Evolutionary conservation across 2,888 invertebrate genomes (phyloP), one percentile per base, ranked within the genome.

Genomic region (Xestia c-nigrum): DNA sequence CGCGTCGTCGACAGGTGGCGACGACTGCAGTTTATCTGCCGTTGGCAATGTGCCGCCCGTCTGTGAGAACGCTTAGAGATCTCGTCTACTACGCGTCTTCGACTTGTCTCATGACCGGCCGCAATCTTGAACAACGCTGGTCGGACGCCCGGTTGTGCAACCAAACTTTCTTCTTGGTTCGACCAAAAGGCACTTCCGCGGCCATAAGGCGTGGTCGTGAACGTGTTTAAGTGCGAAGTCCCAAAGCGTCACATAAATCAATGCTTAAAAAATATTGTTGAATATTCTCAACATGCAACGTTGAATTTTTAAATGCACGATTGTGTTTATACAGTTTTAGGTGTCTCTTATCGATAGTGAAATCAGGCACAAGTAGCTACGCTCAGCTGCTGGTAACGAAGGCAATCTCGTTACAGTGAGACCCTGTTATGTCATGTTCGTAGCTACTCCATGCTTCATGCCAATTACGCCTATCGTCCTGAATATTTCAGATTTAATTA

Each of bases 341-440:
- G n/a, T 43, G n/a, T 14, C 43, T 64, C 3, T n/a, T 43, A 24
- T 24, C 3, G 21, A 24, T 5, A 43, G n/a, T 43, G 3, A n/a
- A 64, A 64, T 43, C 3, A 16, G 43, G n/a, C 4, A 16, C 24
- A 64, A 55, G 21, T 55, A 46, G n/a, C 10, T 47, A 40, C 24
- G 59, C 47, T 74, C 21, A 38, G 19, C 21, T 75, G 14, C 24
- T 64, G 10, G 50, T 52, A 76, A 66, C 31, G 9, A 76, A 76
- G n/a, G 40, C 14, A 66, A 66, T 65, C 14, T 50, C 14, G 31
- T 76, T 43, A 66, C 57, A 66, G 21, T 75, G 38, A 12, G 16
- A 31, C 31, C n/a, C 14, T 46, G 63, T 19, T 43, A 61, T 75
- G n/a, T 75, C 40, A 74, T 31, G 43, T 75, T 38, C 46, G 38